Conservation (phyloP, 2,797 vertebrate species). For the Monodelphis domestica region DNA sequence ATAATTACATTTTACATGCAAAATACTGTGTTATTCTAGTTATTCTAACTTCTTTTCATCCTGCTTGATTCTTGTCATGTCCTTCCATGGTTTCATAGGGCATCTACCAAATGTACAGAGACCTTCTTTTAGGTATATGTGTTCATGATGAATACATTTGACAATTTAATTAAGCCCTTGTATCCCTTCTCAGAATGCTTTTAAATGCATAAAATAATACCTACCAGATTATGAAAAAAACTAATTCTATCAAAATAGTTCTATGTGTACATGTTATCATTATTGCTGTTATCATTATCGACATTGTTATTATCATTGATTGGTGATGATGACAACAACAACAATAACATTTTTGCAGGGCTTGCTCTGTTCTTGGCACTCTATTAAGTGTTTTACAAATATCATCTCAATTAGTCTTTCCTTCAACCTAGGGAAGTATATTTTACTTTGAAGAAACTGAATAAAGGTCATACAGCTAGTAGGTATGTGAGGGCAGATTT, state of each 20-base stretch:
- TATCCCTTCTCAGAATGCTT: not conserved
- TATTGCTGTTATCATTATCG: not conserved
- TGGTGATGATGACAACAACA: not conserved
- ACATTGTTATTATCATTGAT: not conserved
- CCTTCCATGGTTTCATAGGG: not conserved
- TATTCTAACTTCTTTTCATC: not conserved
- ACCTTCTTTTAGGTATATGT: not conserved
- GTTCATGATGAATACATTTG: not conserved
- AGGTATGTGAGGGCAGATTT: not conserved
- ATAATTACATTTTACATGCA: not conserved
- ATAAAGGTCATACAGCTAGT: not conserved
- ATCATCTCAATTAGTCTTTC: not conserved
- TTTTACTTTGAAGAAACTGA: not conserved
- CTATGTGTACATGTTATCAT: not conserved
- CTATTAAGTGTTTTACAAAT: not conserved
- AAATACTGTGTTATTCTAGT: not conserved
- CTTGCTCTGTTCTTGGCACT: not conserved
- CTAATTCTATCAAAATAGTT: not conserved
- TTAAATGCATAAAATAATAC: not conserved
- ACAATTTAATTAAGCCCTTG: not conserved
- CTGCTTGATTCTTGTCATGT: not conserved
- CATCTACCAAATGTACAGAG: not conserved
- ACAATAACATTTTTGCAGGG: not conserved
- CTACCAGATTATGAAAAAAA: not conserved
- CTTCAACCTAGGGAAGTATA: not conserved